Evolutionary conservation across 2,797 vertebrate genomes (phyloP), one percentile per base, ranked within the genome.

Genomic region (Thunnus albacares): DNA sequence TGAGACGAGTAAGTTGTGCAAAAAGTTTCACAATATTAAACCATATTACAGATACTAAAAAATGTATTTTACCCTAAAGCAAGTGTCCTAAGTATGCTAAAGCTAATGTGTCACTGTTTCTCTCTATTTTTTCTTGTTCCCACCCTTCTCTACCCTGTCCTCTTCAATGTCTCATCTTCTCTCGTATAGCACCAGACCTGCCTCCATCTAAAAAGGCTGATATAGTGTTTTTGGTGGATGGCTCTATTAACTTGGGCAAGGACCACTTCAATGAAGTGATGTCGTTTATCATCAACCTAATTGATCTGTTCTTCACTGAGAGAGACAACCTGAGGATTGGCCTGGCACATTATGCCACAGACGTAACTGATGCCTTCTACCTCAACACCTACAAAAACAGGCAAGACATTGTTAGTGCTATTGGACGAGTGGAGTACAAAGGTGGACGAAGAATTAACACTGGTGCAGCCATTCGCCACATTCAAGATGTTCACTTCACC

Each of bases 201-300:
- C 84, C 77, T 62, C n/a, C 73, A 11, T 0, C 84, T 22, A 96
- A 95, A 84, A 87, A 84, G 74, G 98, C 97, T 5, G 98, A 99
- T 71, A 97, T 99, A 18, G 97, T 99, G 58, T 99, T 99, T 94
- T 94, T 99, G 84, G 91, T 99, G 92, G 98, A 99, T 41, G 96
- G 98, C 10, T 99, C 98, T 86, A 98, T 99, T 78, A 99, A 99
- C 77, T 90, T 99, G 74, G 96, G 96, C 57, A 95, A 84, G 58
- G 92, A 92, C 0, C 96, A 96, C 87, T 99, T 99, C 90, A 96
- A 95, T 14, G 89, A 93, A 75, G 96, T 98, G 62, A 96, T 96
- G 77, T 53, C 78, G 0, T 99, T 99, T 12, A 96, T 97, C 28
- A 79, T 73, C 7, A 96, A 94, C 1, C 93, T 99, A 8, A 95